Conservation (phyloP, 2,113 vertebrate genomes). For the Albula glossodonta region DNA sequence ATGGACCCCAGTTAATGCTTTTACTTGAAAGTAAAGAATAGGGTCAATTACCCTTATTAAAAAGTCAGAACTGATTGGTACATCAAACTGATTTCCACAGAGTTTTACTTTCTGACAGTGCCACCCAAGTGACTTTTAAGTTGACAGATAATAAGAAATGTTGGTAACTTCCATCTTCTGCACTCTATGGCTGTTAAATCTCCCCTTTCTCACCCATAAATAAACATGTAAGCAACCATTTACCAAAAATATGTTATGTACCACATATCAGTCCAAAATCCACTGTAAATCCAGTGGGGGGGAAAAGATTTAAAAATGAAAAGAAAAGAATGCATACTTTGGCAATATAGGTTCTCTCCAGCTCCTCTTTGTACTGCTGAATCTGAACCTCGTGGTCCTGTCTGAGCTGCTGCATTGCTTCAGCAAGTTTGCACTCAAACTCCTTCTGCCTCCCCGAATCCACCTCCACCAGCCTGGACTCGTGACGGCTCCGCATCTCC, state of each 20-base stretch:
- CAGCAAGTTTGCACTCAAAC: conserved; percentile 70
- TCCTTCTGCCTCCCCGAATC: conserved; percentile 66
- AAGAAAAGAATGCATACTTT: conserved; percentile 62
- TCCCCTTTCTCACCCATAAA: background rate
- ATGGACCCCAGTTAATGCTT: too few species aligned
- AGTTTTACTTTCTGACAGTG: background rate
- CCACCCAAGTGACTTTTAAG: background rate
- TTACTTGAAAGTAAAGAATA: too few species aligned
- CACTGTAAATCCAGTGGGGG: too few species aligned
- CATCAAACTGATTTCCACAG: too few species aligned
- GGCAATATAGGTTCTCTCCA: conserved; percentile 68
- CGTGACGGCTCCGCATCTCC: conserved; percentile 66
- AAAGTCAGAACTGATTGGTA: background rate
- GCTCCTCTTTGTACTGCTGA: conserved; percentile 75
- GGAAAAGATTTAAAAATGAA: background rate
- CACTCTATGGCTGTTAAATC: too few species aligned
- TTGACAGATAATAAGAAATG: background rate
- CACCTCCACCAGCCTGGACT: conserved; percentile 71
- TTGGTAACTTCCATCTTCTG: too few species aligned
- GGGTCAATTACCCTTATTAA: background rate
- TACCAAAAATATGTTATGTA: too few species aligned
- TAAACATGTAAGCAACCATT: background rate
- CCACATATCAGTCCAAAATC: too few species aligned
- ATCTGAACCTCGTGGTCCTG: conserved; percentile 74
- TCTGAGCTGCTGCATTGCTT: conserved; percentile 72